Base-by-base conservation (phyloP, 2,797 vertebrate genomes). In the Acanthurus tractus region DNA sequence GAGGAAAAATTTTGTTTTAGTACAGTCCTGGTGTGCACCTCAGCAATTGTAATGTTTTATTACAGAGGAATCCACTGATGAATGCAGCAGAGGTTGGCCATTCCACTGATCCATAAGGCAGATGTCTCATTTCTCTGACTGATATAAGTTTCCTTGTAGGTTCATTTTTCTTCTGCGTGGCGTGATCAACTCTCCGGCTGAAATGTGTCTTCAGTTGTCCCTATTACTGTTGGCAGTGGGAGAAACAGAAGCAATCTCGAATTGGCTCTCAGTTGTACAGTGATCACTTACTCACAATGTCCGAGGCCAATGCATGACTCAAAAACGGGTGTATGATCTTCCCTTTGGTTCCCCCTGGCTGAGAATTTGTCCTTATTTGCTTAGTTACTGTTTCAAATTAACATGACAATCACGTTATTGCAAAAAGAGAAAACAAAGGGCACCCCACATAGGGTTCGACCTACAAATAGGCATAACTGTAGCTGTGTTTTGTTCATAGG, bases 381-480 rank as follows among this genome's bases (percentile, higher is more conserved):
- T 44, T 62, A 77, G 71, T 85, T 69, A 79, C 85, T 88, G 88
- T 89, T 90, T 90, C 45, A 76, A 57, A 89, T 92, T 81, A 88
- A 76, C 76, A 63, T 69, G 23, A 81, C 69, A 76, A 79, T 92
- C 57, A 70, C 48, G 23, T 85, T 89, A 81, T 77, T 76, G 66
- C 66, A 75, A 64, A 76, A 86, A 78, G 48, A 67, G 44, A 81
- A 86, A 78, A 79, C 52, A 83, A 58, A 69, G 23, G 25, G 76
- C 65, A 65, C 68, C 73, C 66, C 22, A 63, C 61, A 76, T 36
- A 12, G 23, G 64, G 42, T 74, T 45, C 57, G 12, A 76, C 50
- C 70, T 76, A 66, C 78, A 70, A 78, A 76, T 40, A 49, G 29
- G 67, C 46, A 67, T 34, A 82, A 25, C 64, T 40, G 22, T 67